These are phyloP conservation scores for Plodia interpunctella DNA, from an alignment of 1,140 invertebrate genomes.

Conservation along the genomic window DNA sequence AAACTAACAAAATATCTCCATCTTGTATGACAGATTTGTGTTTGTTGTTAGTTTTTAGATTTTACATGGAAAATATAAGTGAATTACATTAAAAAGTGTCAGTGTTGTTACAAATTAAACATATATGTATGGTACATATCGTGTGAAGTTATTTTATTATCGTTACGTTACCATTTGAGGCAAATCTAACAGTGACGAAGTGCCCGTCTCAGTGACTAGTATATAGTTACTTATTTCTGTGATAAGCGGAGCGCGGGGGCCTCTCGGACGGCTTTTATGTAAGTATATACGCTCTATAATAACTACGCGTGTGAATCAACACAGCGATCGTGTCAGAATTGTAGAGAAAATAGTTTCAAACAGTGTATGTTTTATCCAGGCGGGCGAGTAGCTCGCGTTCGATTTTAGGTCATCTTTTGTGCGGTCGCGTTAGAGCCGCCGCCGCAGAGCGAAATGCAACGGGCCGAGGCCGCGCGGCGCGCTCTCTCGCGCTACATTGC, in stretches of 20 bases:
- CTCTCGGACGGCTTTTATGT: slow-evolving; percentile 68
- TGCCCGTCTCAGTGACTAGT: slow-evolving; percentile 71
- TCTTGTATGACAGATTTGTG: slow-evolving; percentile 77
- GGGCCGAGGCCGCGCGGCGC: slow-evolving; percentile 69
- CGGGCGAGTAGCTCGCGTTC: slow-evolving; percentile 57
- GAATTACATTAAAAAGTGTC: slow-evolving; percentile 53
- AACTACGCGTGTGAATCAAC: slow-evolving; percentile 36
- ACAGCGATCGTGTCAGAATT: slow-evolving; percentile 53
- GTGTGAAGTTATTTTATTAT: slow-evolving; percentile 28
- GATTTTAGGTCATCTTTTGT: slow-evolving; percentile 76
- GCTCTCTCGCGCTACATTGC: slow-evolving; percentile 57
- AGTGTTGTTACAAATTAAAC: slow-evolving; percentile 32
- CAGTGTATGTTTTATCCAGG: slow-evolving; percentile 43
- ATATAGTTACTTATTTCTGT: slow-evolving; percentile 78
- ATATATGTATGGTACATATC: slow-evolving; percentile 24
- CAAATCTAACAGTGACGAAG: slow-evolving; percentile 70
- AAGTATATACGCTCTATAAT: slow-evolving; percentile 55
- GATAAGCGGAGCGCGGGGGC: slow-evolving; percentile 74
- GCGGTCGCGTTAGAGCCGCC: slow-evolving; percentile 58
- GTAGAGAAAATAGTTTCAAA: slow-evolving; percentile 65
- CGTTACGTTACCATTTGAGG: slow-evolving; percentile 38
- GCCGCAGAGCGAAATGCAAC: slow-evolving; percentile 66
- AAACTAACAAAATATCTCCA: slow-evolving; percentile 74
- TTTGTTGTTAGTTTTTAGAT: slow-evolving; percentile 75
- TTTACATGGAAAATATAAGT: slow-evolving; percentile 58